A percentile compares a stretch with the other conserved stretches of the same genome.
These are phyloP conservation scores for Diabrotica virgifera DNA, from an alignment of 1,140 invertebrate genomes.

Conservation along the genomic window DNA sequence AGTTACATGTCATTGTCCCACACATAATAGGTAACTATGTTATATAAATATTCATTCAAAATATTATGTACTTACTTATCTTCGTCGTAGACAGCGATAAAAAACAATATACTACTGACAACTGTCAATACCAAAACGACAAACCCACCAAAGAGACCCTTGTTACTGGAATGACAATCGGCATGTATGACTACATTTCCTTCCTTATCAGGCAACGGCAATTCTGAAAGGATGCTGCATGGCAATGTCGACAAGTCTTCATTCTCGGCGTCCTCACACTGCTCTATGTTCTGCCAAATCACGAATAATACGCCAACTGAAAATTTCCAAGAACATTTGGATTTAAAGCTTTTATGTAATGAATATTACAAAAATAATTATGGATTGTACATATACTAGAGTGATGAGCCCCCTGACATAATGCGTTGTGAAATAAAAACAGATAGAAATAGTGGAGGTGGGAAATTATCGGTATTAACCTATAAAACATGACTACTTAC, in stretches of 20 bases:
- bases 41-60: no score
- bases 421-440: no score
- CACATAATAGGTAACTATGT: no score
- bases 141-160: constrained; percentile 66
- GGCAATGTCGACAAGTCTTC: constrained; percentile 27
- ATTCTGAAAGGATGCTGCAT: constrained; percentile 40
- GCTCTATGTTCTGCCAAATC: constrained; percentile 69
- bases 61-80: constrained; percentile 37
- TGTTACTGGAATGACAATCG: constrained; percentile 71
- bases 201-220: constrained; percentile 51
- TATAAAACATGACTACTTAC: no score
- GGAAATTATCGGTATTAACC: no score
- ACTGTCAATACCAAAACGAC: constrained; percentile 61
- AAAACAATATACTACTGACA: constrained; percentile 67
- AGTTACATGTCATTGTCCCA: no score
- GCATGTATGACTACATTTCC: constrained; percentile 64
- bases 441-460: no score
- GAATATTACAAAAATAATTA: no score
- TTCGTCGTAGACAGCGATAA: constrained; percentile 59
- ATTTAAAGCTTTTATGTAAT: no score
- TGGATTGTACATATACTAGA: no score
- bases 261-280: constrained; percentile 46
- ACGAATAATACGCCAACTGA: constrained; percentile 69
- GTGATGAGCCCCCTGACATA: no score
- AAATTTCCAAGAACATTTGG: constrained; percentile 10